phyloP scores from a whole-genome alignment of 2,797 vertebrate genomes.

The Valencia hispanica region DNA sequence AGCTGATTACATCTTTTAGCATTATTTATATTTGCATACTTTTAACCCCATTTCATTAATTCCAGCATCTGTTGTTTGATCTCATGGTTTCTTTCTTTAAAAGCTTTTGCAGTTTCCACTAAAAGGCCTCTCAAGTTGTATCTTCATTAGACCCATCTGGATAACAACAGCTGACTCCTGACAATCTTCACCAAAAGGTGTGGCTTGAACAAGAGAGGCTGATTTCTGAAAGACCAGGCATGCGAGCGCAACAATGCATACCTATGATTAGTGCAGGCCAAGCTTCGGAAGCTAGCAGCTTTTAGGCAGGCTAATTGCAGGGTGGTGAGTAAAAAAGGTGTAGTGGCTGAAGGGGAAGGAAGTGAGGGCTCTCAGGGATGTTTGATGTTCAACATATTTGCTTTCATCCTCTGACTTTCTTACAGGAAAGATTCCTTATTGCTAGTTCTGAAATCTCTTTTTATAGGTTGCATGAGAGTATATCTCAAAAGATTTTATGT shows the following conservation, averaged over 20 bases:
- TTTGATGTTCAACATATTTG: constrained; percentile 56
- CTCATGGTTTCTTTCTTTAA: background rate
- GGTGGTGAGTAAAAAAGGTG: constrained; percentile 77
- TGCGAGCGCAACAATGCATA: constrained; percentile 76
- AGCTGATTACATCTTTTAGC: constrained; percentile 43
- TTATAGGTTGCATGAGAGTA: constrained; percentile 26
- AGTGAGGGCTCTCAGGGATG: constrained; percentile 72
- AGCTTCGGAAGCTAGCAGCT: constrained; percentile 71
- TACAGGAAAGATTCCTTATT: constrained; percentile 15
- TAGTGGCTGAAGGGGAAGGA: constrained; percentile 74
- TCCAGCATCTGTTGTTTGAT: background rate
- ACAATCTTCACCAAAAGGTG: constrained; percentile 56
- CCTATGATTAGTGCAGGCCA: constrained; percentile 78
- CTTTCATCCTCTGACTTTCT: constrained; percentile 19
- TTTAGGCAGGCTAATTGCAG: constrained; percentile 80
- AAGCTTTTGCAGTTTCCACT: constrained; percentile 12
- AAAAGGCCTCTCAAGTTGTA: constrained; percentile 19
- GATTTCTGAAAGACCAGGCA: constrained; percentile 73
- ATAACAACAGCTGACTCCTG: constrained; percentile 28
- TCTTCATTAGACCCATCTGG: constrained; percentile 12
- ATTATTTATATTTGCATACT: constrained; percentile 25
- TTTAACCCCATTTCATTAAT: background rate
- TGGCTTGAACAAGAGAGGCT: constrained; percentile 67
- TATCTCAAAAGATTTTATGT: constrained; percentile 17
- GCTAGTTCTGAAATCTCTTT: constrained; percentile 16